Base-by-base conservation (phyloP, 2,797 vertebrate species). In the Argya squamiceps region DNA sequence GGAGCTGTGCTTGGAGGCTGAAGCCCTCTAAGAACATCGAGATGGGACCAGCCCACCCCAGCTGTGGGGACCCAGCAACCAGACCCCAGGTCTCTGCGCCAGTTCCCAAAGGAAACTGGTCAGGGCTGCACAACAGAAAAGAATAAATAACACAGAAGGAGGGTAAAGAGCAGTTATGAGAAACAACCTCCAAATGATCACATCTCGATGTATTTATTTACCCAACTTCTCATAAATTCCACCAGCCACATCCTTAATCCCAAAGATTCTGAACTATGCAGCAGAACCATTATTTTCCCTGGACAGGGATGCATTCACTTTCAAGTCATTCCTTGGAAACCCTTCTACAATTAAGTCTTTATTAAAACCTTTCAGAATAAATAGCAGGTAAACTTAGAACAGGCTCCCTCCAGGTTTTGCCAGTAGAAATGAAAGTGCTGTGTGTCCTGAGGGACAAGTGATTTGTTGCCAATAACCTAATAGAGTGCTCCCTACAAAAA, bases 361-460 rank as follows among this genome's bases (percentile, higher is more conserved):
- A 92, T 93, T 84, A 90, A 90, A 88, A 78, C 30, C 86, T 92
- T 39, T 52, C 70, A 65, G 56, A 59, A 73, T 78, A 90, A 88
- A 92, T 43, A 82, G 27, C 22, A 79, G 82, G 65, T 86, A 86
- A 69, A 92, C 59, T 70, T 90, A 84, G 47, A 84, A 15, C 29
- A 58, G 11, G 23, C 47, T 90, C 26, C 36, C 55, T 91, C 36
- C 47, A 63, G 47, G 27, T 86, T 93, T 89, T 73, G 23, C 58
- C 55, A 79, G 37, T 29, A 73, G 69, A 86, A 84, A 94, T 1
- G 2, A 19, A 81, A 93, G 63, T 46, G 34, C 34, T 86, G 10
- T 21, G 7, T 52, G 39, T 69, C 88, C 52, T 49, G 44, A 60
- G 44, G 59, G 65, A 69, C 50, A 76, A 46, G 27, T 79, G 67